Base-by-base conservation (phyloP, 2,888 invertebrate genomes). In the Drosophila helvetica region DNA sequence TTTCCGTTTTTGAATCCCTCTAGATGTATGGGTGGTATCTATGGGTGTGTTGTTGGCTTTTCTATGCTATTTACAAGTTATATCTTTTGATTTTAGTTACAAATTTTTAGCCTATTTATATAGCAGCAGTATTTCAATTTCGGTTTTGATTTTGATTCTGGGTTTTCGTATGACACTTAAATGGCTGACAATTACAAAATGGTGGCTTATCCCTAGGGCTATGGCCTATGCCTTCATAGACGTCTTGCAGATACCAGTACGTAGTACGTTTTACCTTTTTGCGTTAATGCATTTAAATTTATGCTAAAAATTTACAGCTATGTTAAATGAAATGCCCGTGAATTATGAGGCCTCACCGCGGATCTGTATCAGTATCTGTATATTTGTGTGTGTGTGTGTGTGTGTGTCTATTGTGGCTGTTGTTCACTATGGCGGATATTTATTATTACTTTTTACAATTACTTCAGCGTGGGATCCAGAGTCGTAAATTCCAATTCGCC, bases 401-500 rank as follows among this genome's bases (percentile, higher is more conserved):
- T 45, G 10, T 27, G 52, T 53, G 30, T 52, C 46, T 42, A 33
- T 25, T 52, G 55, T 9, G 33, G 62, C 50, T 30, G 59, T 47
- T 68, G 63, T 73, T 70, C 67, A 70, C 63, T 83, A 77, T 69
- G 66, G 70, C 78, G 81, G 79, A 72, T 87, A 81, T 85, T 67
- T 85, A 83, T 83, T 80, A 83, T 80, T 68, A 72, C 75, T 70
- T 88, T 89, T 82, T 86, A 89, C 89, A 89, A 86, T 90, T 89
- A 90, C 84, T 91, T 91, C 73, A 91, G 89, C 87, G 90, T 89
- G 60, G 91, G 90, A 85, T 92, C 92, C 89, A 91, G 88, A 77
- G 92, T 90, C 80, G 92, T 92, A 88, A 92, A 92, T 89, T 92
- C 92, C 84, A 92, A 90, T 86, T 92, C 92, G 80, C 92, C 92